Evolutionary conservation across 2,797 vertebrate genomes (phyloP).

Genomic region (Eulemur rubriventer): DNA sequence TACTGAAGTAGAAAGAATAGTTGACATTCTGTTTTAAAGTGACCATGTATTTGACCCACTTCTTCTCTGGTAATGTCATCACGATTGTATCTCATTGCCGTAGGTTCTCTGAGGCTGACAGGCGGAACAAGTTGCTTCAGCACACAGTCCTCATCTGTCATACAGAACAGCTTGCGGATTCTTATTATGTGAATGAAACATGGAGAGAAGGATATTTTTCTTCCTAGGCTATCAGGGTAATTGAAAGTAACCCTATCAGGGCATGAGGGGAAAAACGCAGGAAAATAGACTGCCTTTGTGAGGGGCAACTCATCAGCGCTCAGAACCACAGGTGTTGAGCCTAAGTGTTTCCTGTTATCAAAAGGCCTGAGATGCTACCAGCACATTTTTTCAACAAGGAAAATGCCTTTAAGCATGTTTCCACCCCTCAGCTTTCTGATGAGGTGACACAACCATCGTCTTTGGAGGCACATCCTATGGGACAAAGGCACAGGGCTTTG

Average conservation of each 20-base stretch:
- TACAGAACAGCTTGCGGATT: slow-evolving; percentile 81
- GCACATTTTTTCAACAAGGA: background rate
- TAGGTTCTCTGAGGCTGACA: slow-evolving; percentile 83
- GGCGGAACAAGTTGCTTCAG: slow-evolving; percentile 84
- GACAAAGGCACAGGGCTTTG: background rate
- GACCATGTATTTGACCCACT: slow-evolving; percentile 85
- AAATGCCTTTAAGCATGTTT: background rate
- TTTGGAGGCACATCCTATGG: background rate
- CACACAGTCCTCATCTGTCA: slow-evolving; percentile 84
- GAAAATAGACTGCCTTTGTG: slow-evolving; percentile 35
- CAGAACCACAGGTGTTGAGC: background rate
- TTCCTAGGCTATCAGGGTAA: slow-evolving; percentile 69
- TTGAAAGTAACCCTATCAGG: slow-evolving; percentile 55
- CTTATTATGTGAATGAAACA: slow-evolving; percentile 83
- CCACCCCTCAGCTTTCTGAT: slow-evolving; percentile 13
- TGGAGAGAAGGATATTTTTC: slow-evolving; percentile 66
- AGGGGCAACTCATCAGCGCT: background rate
- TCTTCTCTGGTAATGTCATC: slow-evolving; percentile 80
- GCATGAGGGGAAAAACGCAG: background rate
- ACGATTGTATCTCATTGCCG: slow-evolving; percentile 77
- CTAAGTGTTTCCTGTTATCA: background rate
- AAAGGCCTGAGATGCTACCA: background rate
- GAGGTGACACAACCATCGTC: slow-evolving; percentile 1
- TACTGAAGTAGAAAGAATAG: slow-evolving; percentile 77
- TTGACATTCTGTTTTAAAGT: slow-evolving; percentile 83